Evolutionary conservation across 2,888 invertebrate species (phyloP).

Genomic region (Germaria angustata): DNA sequence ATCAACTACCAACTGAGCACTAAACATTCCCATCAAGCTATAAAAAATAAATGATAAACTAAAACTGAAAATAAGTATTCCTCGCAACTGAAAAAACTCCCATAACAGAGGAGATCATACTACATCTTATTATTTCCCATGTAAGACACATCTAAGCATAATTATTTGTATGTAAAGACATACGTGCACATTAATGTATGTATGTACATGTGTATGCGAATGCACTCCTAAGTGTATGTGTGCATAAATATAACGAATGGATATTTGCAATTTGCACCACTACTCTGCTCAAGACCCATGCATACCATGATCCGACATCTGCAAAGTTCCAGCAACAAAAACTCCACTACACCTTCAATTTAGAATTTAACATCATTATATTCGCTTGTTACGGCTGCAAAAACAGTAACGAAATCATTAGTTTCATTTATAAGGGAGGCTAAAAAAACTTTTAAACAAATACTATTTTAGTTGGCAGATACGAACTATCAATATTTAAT

Average conservation of each 20-base stretch:
- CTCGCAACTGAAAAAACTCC: background rate
- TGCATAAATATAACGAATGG: background rate
- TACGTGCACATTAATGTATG: background rate
- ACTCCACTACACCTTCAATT: constrained; percentile 59
- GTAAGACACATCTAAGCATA: background rate
- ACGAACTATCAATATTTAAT: background rate
- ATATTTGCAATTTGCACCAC: constrained; percentile 63
- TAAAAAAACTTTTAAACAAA: constrained; percentile 29
- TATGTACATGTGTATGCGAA: background rate
- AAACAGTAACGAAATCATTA: constrained; percentile 27
- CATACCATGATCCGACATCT: constrained; percentile 65
- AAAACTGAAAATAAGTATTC: constrained; percentile 58
- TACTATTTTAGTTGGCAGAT: background rate
- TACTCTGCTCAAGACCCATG: constrained; percentile 24
- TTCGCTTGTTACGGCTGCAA: constrained; percentile 17
- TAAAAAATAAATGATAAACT: constrained; percentile 39
- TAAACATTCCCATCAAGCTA: constrained; percentile 46
- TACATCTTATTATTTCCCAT: constrained; percentile 21
- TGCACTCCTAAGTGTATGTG: background rate
- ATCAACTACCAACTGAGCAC: constrained; percentile 66
- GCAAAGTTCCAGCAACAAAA: constrained; percentile 55
- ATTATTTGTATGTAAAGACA: background rate
- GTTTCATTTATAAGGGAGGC: constrained; percentile 60
- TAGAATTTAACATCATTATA: constrained; percentile 46
- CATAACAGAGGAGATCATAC: constrained; percentile 23